phyloP scores from a whole-genome alignment of 2,797 vertebrate species.

The Cryptoprocta ferox region DNA sequence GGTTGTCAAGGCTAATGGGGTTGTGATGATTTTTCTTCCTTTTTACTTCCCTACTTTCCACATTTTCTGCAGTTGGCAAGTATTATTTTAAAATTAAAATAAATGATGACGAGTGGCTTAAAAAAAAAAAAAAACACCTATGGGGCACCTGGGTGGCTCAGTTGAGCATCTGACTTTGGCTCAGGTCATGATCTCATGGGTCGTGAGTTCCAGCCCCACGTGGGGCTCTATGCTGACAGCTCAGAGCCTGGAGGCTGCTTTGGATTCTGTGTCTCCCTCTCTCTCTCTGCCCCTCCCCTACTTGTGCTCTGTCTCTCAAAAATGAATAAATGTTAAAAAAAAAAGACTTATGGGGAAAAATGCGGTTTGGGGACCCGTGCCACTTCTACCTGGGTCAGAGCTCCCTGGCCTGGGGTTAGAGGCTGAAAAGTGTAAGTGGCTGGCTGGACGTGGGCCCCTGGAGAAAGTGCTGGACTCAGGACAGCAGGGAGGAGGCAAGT shows the following conservation, averaged over 20 bases:
- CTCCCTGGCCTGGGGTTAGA: background rate
- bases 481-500: background rate
- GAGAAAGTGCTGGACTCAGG: fast-evolving
- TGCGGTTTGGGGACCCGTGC: background rate
- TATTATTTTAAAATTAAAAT: slow-evolving; percentile 64
- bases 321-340: background rate
- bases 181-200: too few species aligned
- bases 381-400: background rate
- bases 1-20: slow-evolving; percentile 61
- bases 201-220: too few species aligned
- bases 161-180: fast-evolving
- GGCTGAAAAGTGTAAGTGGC: background rate
- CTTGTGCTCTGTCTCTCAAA: too few species aligned
- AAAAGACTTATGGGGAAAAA: background rate
- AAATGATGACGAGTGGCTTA: background rate
- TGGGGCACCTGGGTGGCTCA: too few species aligned
- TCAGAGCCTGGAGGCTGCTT: too few species aligned
- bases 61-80: slow-evolving; percentile 33
- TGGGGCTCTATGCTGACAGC: too few species aligned
- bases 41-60: slow-evolving; percentile 38
- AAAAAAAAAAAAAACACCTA: too few species aligned
- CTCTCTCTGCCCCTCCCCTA: too few species aligned
- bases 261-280: too few species aligned
- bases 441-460: background rate
- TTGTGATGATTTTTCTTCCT: slow-evolving; percentile 24